Conservation (phyloP, 2,888 invertebrate genomes). For the Drosophila longiperda region DNA sequence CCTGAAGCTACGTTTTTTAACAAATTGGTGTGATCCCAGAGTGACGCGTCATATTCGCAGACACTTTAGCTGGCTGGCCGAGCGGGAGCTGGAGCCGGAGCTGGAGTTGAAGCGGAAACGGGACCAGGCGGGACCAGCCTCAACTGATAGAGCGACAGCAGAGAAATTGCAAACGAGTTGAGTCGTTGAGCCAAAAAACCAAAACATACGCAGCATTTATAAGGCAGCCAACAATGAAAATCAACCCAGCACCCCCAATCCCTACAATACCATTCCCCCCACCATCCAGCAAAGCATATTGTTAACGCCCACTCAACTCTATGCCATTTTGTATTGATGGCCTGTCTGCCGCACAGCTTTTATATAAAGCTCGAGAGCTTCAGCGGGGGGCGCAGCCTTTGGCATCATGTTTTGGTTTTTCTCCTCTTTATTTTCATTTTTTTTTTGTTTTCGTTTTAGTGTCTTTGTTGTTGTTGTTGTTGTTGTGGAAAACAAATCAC, state of each 20-base stretch:
- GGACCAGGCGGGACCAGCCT: constrained; percentile 21
- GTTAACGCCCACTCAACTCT: constrained; percentile 81
- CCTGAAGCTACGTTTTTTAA: constrained; percentile 66
- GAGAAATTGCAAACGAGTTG: constrained; percentile 80
- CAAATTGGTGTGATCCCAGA: constrained; percentile 82
- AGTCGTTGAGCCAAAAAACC: constrained; percentile 80
- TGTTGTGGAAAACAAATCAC: constrained; percentile 75
- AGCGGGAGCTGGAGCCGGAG: constrained; percentile 11
- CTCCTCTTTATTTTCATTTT: constrained; percentile 31
- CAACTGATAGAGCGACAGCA: constrained; percentile 74
- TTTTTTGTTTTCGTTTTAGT: constrained; percentile 18
- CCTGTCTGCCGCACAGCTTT: constrained; percentile 81
- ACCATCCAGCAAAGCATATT: constrained; percentile 54
- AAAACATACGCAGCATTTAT: constrained; percentile 80
- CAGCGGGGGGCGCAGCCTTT: constrained; percentile 72
- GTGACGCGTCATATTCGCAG: constrained; percentile 79
- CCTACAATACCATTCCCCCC: not conserved
- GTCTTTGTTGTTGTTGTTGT: constrained; percentile 45
- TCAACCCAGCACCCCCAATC: not conserved
- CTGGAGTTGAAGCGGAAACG: constrained; percentile 29
- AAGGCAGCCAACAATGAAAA: constrained; percentile 76
- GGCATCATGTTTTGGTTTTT: constrained; percentile 72
- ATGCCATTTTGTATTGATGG: constrained; percentile 81
- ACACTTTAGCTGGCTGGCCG: constrained; percentile 71
- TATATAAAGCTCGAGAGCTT: constrained; percentile 78